phyloP scores from a whole-genome alignment of 2,888 invertebrate genomes.

The Subacronicta megacephala region DNA sequence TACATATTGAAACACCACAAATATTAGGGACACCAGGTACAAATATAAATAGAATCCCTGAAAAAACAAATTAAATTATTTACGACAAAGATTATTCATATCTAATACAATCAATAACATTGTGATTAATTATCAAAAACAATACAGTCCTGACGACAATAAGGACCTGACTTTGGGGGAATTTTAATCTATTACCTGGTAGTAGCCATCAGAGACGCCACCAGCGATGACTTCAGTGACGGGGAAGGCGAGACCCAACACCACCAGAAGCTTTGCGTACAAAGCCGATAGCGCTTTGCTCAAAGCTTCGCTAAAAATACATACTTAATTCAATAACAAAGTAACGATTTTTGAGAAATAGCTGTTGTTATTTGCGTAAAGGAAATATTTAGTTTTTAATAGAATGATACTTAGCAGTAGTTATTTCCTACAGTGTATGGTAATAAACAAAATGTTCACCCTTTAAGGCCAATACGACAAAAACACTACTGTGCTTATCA shows the following conservation, averaged over 20 bases:
- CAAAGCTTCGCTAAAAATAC: constrained; percentile 91
- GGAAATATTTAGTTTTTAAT: no score
- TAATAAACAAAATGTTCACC: no score
- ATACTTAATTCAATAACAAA: not conserved
- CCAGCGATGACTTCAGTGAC: constrained; percentile 95
- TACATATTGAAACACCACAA: constrained; percentile 93
- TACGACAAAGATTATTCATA: not conserved
- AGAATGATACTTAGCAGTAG: no score
- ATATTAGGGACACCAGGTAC: constrained; percentile 93
- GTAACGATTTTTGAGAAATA: no score
- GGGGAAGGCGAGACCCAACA: constrained; percentile 95
- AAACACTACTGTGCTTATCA: not conserved
- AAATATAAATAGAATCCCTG: constrained; percentile 96
- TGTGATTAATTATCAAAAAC: no score
- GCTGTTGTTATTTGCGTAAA: no score
- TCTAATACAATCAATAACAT: not conserved
- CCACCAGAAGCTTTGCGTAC: constrained; percentile 95
- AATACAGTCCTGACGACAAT: no score
- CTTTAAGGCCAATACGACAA: no score
- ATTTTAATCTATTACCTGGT: constrained; percentile 87
- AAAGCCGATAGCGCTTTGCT: constrained; percentile 94
- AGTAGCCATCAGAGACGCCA: constrained; percentile 93
- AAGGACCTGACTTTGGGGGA: no score
- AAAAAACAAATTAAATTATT: constrained; percentile 51
- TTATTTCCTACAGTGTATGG: no score